Conservation (phyloP, 2,113 vertebrate genomes). For the Anser brachyrhynchus region DNA sequence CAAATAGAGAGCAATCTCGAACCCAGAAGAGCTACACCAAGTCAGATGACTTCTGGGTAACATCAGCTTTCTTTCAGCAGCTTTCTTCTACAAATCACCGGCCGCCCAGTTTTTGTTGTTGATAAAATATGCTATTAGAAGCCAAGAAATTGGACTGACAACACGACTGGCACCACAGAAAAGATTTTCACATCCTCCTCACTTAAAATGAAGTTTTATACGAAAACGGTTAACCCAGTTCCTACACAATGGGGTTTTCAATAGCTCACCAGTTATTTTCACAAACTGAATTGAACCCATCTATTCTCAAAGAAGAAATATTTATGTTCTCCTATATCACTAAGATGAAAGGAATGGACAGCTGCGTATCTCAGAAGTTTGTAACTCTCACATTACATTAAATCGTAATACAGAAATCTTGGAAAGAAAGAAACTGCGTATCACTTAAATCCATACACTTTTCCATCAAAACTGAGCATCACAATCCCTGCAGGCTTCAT, state of each 20-base stretch:
- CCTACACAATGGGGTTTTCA: not conserved
- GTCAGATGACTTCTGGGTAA: constrained; percentile 25
- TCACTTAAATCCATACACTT: not conserved
- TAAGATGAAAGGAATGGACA: not conserved
- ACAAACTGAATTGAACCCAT: not conserved
- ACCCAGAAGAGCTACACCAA: not conserved
- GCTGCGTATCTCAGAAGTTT: not conserved
- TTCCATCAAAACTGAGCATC: not conserved
- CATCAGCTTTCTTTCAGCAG: not conserved
- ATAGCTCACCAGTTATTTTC: not conserved
- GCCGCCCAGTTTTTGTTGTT: not conserved
- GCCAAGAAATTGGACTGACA: constrained; percentile 23
- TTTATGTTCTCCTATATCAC: not conserved
- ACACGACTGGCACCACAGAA: not conserved
- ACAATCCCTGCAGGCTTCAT: not conserved
- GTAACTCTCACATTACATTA: not conserved
- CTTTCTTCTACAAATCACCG: not conserved
- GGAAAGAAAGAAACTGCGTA: not conserved
- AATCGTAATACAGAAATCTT: not conserved
- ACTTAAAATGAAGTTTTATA: not conserved
- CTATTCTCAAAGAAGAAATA: not conserved
- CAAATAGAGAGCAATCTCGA: constrained; percentile 15
- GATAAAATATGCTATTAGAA: not conserved
- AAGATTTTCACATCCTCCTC: not conserved
- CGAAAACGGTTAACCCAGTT: not conserved